Evolutionary conservation across 2,888 invertebrate genomes (phyloP), one percentile per base, ranked within the genome.

Genomic region (Troides aeacus): DNA sequence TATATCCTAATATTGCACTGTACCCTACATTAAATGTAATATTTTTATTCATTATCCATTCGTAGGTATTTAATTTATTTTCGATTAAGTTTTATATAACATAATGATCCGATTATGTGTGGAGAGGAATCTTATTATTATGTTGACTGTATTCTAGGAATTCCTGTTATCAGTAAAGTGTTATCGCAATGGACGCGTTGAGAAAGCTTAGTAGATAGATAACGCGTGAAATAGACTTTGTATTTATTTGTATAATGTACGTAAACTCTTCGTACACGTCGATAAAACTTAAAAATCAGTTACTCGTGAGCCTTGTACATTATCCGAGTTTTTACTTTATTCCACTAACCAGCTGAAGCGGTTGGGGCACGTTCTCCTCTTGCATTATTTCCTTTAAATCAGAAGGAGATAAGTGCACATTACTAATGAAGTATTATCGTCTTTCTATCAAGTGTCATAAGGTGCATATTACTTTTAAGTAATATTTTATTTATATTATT

Each of bases 281-380:
- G 18, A 8, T n/a, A 5, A 18, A 53, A 6, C n/a, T 53, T 53
- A 46, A 53, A 53, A 53, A 53, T 53, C 53, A n/a, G 53, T 53
- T n/a, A 53, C 18, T 53, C 15, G 18, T 18, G n/a, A 46, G 46
- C 12, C 46, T 46, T 53, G 53, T 53, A n/a, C 53, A n/a, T 53
- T 53, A 53, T 6, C n/a, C 46, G 15, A 53, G 18, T 53, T 53
- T 74, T 75, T 81, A 79, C 82, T 87, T 88, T 90, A 86, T 82
- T 84, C 81, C 77, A 85, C 81, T 77, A 85, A 86, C 84, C 79
- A 84, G 86, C 86, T 84, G 88, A 87, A 88, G 90, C 86, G 86
- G 91, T 91, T 84, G 79, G 88, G 87, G 87, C 91, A 89, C 89
- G 91, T 90, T 91, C 89, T 91, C 86, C 80, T 83, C 84, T 87